Evolutionary conservation across 2,888 invertebrate genomes (phyloP).

Genomic region (Cephus rjabovi): DNA sequence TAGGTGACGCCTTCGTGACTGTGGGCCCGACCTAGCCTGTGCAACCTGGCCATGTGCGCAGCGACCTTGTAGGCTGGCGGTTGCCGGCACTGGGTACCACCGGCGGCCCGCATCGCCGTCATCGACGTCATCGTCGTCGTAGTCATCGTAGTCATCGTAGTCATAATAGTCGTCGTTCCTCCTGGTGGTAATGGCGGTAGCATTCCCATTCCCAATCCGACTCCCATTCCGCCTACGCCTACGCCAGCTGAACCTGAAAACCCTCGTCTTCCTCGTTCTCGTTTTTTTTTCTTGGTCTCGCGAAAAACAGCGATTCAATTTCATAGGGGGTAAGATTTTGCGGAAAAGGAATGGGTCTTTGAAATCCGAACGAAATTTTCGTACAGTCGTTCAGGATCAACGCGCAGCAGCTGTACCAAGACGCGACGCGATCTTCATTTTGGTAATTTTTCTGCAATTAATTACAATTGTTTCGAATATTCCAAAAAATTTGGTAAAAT

Average conservation of each 20-base stretch:
- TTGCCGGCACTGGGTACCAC: constrained; percentile 69
- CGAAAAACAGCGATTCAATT: neutral
- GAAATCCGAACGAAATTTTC: neutral
- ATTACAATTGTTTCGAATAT: neutral
- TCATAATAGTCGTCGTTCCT: constrained; percentile 40
- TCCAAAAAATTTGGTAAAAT: neutral
- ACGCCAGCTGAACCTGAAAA: constrained; percentile 61
- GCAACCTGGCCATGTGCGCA: constrained; percentile 86
- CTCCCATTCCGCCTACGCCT: constrained; percentile 38
- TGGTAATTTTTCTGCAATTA: neutral
- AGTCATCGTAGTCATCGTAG: constrained; percentile 43
- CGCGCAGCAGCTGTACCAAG: neutral
- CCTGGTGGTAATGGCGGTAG: constrained; percentile 48
- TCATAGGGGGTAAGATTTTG: neutral
- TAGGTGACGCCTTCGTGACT: constrained; percentile 88
- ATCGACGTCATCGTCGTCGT: constrained; percentile 32
- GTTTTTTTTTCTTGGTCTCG: constrained; percentile 14
- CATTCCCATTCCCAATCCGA: constrained; percentile 52
- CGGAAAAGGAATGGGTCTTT: neutral
- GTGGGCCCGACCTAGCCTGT: constrained; percentile 85
- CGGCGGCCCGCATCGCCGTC: constrained; percentile 48
- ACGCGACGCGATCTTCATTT: neutral
- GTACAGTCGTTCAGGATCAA: neutral
- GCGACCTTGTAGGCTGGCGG: constrained; percentile 88
- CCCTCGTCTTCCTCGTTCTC: constrained; percentile 60